Base-by-base conservation (phyloP, 2,797 vertebrate genomes). In the Hypotaenidia okinawae region DNA sequence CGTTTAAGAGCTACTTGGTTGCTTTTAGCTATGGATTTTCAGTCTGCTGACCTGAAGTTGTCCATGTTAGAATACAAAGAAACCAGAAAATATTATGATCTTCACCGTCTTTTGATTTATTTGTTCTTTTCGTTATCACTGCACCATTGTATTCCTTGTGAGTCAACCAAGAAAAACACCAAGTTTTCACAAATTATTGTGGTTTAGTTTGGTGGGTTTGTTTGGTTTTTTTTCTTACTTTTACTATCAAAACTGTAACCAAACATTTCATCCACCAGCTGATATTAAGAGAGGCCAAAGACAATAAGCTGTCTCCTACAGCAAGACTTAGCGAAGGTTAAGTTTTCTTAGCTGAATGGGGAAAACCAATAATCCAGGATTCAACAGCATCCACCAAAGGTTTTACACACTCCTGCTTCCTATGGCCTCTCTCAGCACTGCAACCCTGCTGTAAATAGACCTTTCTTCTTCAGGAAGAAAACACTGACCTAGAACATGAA, bases 21-120 rank as follows among this genome's bases (percentile, higher is more conserved):
- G 76, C 54, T 89, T 84, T 86, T 41, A 84, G 24, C 22, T 51
- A 76, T 51, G 41, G 68, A 90, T 87, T 91, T 95, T 87, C 70
- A 78, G 41, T 37, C 43, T 89, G 41, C 39, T 77, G 55, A 82
- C 16, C 63, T 90, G 47, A 75, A 62, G 55, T 6, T 70, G 28
- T 15, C 30, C 49, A 35, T 28, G 28, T 61, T 22, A 63, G 57
- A 91, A 85, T 35, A 54, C 73, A 79, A 85, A 91, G 23, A 70
- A 94, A 80, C 2, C 67, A 69, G 33, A 15, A 88, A 89, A 78
- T 59, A 66, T 11, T 86, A 21, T 2, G 6, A 79, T 62, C 55
- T 63, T 90, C 47, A n/a, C 30, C 58, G 33, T 51, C 74, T 61
- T 89, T 74, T 67, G 21, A 57, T 67, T 33, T 37, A 7, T 82